These are phyloP conservation scores for Parapsyche elsis DNA, from an alignment of 1,140 invertebrate genomes.

Conservation along the genomic window DNA sequence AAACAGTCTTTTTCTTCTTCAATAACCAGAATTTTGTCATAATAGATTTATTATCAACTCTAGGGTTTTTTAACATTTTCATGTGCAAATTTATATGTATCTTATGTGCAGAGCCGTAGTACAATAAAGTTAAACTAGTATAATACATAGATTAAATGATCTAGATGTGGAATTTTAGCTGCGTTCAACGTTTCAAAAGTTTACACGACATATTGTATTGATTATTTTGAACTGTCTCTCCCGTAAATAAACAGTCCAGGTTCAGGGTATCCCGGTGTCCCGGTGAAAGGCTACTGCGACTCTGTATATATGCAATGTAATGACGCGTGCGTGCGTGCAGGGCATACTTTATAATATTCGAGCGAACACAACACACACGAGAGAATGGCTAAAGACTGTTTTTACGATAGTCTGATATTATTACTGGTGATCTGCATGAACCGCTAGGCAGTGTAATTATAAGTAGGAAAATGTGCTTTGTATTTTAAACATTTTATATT, in stretches of 20 bases:
- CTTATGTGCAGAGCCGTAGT: conserved; percentile 1
- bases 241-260: too few relatives aligned
- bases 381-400: conserved; percentile 50
- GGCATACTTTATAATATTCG: conserved; percentile 4
- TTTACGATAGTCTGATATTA: conserved; percentile 50
- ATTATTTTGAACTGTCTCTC: too few relatives aligned
- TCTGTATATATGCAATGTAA: conserved; percentile 4
- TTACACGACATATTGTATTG: too few relatives aligned
- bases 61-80: too few relatives aligned
- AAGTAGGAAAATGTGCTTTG: conserved; percentile 47
- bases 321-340: conserved; percentile 5
- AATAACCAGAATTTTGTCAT: too few relatives aligned
- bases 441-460: conserved; percentile 44
- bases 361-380: not conserved
- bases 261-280: too few relatives aligned
- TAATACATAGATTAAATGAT: too few relatives aligned
- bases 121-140: not conserved
- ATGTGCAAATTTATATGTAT: not conserved
- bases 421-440: conserved; percentile 50
- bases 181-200: too few relatives aligned
- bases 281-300: not conserved
- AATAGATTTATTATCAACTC: too few relatives aligned
- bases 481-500: conserved; percentile 44
- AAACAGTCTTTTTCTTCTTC: too few relatives aligned
- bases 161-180: too few relatives aligned